Conservation (phyloP, 2,797 vertebrate genomes). For the Cygnus olor region DNA sequence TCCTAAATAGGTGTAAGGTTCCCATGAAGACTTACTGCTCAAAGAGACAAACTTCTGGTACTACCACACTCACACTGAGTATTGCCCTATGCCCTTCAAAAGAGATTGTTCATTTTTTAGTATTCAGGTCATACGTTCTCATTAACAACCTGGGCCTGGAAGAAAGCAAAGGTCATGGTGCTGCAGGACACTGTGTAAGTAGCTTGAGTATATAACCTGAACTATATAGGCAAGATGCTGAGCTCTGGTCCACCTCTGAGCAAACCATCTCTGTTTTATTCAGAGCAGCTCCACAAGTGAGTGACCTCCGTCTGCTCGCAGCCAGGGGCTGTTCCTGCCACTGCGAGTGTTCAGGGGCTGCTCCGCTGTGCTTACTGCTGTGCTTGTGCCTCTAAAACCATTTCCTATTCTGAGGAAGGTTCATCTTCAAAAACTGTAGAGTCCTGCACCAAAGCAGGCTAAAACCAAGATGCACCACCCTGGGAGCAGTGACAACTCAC, state of each 20-base stretch:
- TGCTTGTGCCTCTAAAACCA: background rate
- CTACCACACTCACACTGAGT: accelerated
- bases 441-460: background rate
- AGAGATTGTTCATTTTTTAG: background rate
- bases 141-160: background rate
- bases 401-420: background rate
- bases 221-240: background rate
- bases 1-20: background rate
- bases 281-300: background rate
- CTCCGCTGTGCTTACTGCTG: background rate
- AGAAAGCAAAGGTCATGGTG: background rate
- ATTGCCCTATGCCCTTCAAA: background rate
- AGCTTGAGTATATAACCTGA: background rate
- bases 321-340: background rate
- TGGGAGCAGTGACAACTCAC: background rate
- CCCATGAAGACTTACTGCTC: accelerated
- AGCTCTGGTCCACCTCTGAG: background rate
- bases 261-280: background rate
- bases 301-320: background rate
- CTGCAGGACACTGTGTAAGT: background rate
- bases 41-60: background rate
- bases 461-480: background rate
- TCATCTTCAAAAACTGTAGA: background rate
- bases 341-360: background rate
- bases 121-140: background rate